Base-by-base conservation (phyloP, 2,888 invertebrate species). In the Drosophila pseudotalamancana region DNA sequence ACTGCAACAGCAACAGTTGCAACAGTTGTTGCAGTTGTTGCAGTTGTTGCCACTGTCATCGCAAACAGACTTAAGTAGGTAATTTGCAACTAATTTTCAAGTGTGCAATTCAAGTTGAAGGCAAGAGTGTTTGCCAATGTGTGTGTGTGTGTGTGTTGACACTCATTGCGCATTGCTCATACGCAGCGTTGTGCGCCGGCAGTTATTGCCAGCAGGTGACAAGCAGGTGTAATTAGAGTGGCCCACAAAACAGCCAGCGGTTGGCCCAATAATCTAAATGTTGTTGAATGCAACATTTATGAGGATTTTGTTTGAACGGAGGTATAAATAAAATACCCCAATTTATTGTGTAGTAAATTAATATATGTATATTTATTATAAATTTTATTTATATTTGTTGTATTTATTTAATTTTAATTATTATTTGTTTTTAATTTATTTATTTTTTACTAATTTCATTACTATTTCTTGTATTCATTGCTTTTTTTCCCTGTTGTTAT, bases 41-140 rank as follows among this genome's bases (percentile, higher is more conserved):
- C 37, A 29, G 34, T 34, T 32, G 45, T 34, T 34, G 61, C 54
- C 32, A 51, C 63, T 69, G 63, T 63, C 68, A 67, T 27, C 55
- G 66, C 82, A 84, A 82, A 84, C 82, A 81, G 66, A 81, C 82
- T 87, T 83, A 83, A 87, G 82, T 77, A 87, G 82, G 85, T 87
- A 83, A 83, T 87, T 87, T 83, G 82, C 82, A 83, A 83, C 87
- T 83, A 83, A 83, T 83, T 87, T 73, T 77, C 78, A 73, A 87
- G 82, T 81, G 82, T 63, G 40, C 67, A 76, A 64, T 64, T 75
- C 63, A 76, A 72, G 53, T 69, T 65, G 51, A 67, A 67, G 57
- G 74, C 63, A 12, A 49, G 27, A 37, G 19, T 27, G 27, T 16
- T 9, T 27, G 16, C 23, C 6, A 16, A 0, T 48, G 25, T 31